phyloP scores from a whole-genome alignment of 2,888 invertebrate species.

The Galerucella pusilla region DNA sequence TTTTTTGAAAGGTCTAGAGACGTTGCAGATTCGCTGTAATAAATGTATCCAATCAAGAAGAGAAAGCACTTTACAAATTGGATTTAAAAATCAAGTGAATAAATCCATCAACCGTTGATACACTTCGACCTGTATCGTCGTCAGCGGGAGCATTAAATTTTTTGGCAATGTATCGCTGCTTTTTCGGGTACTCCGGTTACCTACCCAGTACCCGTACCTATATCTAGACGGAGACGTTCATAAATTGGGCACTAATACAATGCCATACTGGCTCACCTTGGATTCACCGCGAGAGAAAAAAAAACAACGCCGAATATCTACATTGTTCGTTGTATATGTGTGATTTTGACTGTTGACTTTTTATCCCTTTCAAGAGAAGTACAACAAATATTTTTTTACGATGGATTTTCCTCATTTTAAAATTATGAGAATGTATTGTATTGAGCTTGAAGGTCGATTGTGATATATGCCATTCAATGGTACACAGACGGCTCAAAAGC shows the following conservation, averaged over 20 bases:
- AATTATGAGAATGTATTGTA: too few relatives aligned
- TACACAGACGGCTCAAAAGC: too few relatives aligned
- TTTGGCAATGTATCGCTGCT: conserved; percentile 37
- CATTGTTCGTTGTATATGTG: conserved; percentile 12
- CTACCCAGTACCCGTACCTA: conserved; percentile 46
- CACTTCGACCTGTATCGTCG: conserved; percentile 35
- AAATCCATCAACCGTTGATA: neutral
- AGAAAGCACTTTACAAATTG: neutral
- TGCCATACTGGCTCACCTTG: conserved; percentile 55
- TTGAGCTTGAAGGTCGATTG: too few relatives aligned
- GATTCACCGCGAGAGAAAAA: conserved; percentile 35
- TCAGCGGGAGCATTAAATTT: conserved; percentile 25
- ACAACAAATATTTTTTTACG: too few relatives aligned
- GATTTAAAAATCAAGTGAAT: too few relatives aligned
- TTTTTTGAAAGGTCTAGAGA: too few relatives aligned
- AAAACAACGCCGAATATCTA: neutral
- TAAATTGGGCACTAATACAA: conserved; percentile 54
- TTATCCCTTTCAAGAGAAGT: too few relatives aligned
- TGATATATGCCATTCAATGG: too few relatives aligned
- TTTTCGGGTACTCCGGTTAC: conserved; percentile 45
- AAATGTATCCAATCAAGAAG: too few relatives aligned
- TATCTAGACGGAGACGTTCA: conserved; percentile 48
- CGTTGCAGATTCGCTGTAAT: too few relatives aligned
- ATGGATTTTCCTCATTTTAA: too few relatives aligned
- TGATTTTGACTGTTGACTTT: neutral